These are phyloP conservation scores for Sciurus niger DNA, from an alignment of 2,113 vertebrate species.

Conservation along the genomic window DNA sequence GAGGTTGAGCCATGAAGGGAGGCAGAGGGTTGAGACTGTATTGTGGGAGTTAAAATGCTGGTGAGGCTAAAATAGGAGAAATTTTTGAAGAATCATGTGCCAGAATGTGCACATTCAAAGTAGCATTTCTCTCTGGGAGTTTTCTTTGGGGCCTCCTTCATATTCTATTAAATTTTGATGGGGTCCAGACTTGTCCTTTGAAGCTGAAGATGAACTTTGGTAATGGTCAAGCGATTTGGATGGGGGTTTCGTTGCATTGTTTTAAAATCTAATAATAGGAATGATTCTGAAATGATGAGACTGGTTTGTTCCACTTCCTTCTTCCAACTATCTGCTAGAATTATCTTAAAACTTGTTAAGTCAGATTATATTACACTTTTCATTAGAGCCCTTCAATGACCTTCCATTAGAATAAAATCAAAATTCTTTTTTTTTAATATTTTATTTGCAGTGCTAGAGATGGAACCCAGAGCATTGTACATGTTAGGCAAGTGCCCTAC, in stretches of 20 bases:
- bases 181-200: background rate
- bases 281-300: background rate
- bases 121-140: background rate
- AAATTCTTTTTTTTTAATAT: background rate
- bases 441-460: background rate
- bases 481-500: background rate
- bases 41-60: conserved; percentile 31
- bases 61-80: conserved; percentile 6
- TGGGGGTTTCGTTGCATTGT: background rate
- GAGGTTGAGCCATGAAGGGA: background rate
- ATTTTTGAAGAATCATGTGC: background rate
- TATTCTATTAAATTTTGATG: background rate
- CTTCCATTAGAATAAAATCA: background rate
- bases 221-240: background rate
- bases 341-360: conserved; percentile 22
- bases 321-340: background rate
- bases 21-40: background rate
- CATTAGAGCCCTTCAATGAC: background rate
- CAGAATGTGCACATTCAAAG: background rate
- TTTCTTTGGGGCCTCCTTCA: background rate
- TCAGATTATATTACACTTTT: background rate
- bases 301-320: background rate
- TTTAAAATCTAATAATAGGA: background rate
- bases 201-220: background rate
- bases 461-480: background rate